These are phyloP conservation scores for Cataglyphis hispanica DNA, from an alignment of 1,140 invertebrate species.

Conservation along the genomic window DNA sequence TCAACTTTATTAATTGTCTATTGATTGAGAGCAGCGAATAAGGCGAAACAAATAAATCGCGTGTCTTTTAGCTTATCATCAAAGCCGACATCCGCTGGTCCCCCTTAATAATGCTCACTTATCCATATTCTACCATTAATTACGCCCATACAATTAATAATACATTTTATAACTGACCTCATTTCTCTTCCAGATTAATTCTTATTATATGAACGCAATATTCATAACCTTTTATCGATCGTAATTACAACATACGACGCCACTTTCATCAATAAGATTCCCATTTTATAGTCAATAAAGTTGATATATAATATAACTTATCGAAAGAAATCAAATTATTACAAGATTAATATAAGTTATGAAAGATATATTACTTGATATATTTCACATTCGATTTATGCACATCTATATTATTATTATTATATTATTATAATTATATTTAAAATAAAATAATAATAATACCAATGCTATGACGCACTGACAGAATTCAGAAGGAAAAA, in stretches of 20 bases:
- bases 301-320: constrained; percentile 11
- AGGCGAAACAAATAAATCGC: constrained; percentile 57
- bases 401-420: neutral
- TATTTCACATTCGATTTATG: neutral
- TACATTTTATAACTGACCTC: constrained; percentile 52
- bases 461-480: neutral
- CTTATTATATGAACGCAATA: constrained; percentile 6
- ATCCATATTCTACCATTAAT: constrained; percentile 66
- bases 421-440: too few species aligned
- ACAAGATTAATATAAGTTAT: constrained; percentile 8
- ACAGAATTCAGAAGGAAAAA: constrained; percentile 10
- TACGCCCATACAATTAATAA: constrained; percentile 68
- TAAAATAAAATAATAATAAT: neutral
- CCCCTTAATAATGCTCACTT: constrained; percentile 55
- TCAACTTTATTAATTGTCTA: constrained; percentile 71
- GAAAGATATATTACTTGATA: neutral
- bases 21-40: constrained; percentile 65
- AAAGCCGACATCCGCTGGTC: constrained; percentile 12
- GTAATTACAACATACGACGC: constrained; percentile 28
- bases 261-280: constrained; percentile 32
- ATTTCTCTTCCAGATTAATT: constrained; percentile 45
- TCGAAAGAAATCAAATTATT: neutral
- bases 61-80: constrained; percentile 55
- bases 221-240: constrained; percentile 27
- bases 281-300: neutral